Evolutionary conservation across 2,888 invertebrate genomes (phyloP).

Genomic region (Cephonodes hylas): DNA sequence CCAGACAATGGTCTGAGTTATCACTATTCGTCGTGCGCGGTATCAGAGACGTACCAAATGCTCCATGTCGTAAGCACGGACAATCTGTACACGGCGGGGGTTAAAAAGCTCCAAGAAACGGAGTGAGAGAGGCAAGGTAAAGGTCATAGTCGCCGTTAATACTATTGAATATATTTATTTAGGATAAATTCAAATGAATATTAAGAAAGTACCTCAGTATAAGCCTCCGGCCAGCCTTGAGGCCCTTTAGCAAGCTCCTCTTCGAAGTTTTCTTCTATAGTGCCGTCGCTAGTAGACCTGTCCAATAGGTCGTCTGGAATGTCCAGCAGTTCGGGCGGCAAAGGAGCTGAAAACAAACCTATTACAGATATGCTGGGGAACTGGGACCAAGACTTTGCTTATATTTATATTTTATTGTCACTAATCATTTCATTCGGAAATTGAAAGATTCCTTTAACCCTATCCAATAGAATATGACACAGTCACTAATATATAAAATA

Average conservation of each 20-base stretch:
- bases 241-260: slow-evolving; percentile 89
- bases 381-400: not conserved
- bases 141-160: no score
- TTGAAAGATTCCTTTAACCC: no score
- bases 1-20: not conserved
- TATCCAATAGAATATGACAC: not conserved
- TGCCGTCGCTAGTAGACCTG: slow-evolving; percentile 89
- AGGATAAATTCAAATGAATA: no score
- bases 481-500: no score
- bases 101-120: no score
- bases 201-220: slow-evolving; percentile 60
- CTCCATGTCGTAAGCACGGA: no score
- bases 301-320: slow-evolving; percentile 53
- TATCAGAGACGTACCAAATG: not conserved
- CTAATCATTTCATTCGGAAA: not conserved
- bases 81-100: no score
- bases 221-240: slow-evolving; percentile 59
- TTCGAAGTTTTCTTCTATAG: slow-evolving; percentile 95
- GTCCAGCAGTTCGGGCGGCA: slow-evolving; percentile 66
- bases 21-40: not conserved
- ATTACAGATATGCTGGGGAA: not conserved
- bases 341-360: slow-evolving; percentile 47
- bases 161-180: no score
- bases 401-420: not conserved
- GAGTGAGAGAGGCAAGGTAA: no score